Evolutionary conservation across 1,140 invertebrate species (phyloP).

Genomic region (Drosophila lini): DNA sequence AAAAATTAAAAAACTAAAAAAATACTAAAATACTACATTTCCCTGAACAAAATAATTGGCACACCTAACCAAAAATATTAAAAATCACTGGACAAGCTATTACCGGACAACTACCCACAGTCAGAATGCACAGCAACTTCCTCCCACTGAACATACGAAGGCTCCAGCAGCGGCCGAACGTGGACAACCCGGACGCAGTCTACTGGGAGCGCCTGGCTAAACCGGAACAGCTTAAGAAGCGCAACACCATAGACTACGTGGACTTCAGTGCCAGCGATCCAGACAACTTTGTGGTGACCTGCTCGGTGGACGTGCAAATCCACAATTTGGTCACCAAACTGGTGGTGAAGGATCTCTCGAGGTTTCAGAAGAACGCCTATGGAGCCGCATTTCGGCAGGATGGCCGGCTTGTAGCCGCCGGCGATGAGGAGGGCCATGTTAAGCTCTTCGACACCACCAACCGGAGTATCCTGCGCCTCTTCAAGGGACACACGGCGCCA

Average conservation of each 20-base stretch:
- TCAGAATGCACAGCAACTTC: constrained; percentile 85
- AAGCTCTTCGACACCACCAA: constrained; percentile 95
- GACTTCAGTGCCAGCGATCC: constrained; percentile 95
- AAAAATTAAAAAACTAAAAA: too few relatives aligned
- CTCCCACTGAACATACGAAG: constrained; percentile 90
- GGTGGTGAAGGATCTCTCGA: constrained; percentile 92
- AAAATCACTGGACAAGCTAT: background rate
- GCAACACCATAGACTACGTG: constrained; percentile 95
- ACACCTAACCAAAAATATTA: too few relatives aligned
- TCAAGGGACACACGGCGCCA: constrained; percentile 86
- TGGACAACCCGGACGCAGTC: constrained; percentile 89
- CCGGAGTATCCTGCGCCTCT: constrained; percentile 90
- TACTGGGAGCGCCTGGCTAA: constrained; percentile 94
- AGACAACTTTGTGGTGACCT: constrained; percentile 95
- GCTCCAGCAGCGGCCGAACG: constrained; percentile 88
- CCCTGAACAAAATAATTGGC: too few relatives aligned
- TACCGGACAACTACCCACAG: background rate
- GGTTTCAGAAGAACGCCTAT: constrained; percentile 94
- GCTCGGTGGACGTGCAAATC: constrained; percentile 95
- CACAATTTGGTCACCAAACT: constrained; percentile 95
- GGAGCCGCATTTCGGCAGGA: constrained; percentile 94
- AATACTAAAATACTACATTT: too few relatives aligned
- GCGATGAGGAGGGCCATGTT: constrained; percentile 94
- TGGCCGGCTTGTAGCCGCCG: constrained; percentile 93
- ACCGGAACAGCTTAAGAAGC: constrained; percentile 95